phyloP scores from a whole-genome alignment of 2,888 invertebrate genomes.

The Mellilla xanthometata region DNA sequence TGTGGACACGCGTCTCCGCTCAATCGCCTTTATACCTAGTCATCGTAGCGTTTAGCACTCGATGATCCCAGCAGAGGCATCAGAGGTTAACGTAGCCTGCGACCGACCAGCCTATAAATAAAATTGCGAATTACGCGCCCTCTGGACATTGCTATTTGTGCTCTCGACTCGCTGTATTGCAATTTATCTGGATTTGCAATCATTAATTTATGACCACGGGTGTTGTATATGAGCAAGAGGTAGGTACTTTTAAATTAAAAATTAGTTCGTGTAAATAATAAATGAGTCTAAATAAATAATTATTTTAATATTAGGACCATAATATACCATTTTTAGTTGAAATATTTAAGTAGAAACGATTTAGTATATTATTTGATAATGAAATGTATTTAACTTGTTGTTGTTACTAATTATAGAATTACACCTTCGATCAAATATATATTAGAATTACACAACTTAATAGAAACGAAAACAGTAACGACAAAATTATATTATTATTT shows the following conservation, averaged over 20 bases:
- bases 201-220: constrained; percentile 1
- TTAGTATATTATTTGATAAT: too few species aligned
- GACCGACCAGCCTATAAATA: constrained; percentile 33
- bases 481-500: too few species aligned
- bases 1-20: constrained; percentile 61
- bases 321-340: too few species aligned
- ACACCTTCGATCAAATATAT: too few species aligned
- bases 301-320: too few species aligned
- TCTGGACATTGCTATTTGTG: constrained; percentile 20
- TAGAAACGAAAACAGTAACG: too few species aligned
- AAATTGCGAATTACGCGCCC: constrained; percentile 32
- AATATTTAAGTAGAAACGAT: too few species aligned
- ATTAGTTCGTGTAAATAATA: too few species aligned
- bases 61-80: constrained; percentile 32
- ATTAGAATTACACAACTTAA: too few species aligned
- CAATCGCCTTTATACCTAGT: constrained; percentile 73
- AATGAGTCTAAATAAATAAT: too few species aligned
- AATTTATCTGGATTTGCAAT: constrained; percentile 24
- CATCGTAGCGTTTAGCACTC: constrained; percentile 53
- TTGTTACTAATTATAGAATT: too few species aligned
- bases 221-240: not conserved
- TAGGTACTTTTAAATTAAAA: not conserved
- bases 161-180: constrained; percentile 7
- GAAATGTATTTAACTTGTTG: too few species aligned
- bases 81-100: constrained; percentile 33